Percentiles rank a stretch among this genome's conserved stretches.
Evolutionary conservation across 2,888 invertebrate genomes (phyloP).

Genomic region (Poecilobothrus nobilitatus): DNA sequence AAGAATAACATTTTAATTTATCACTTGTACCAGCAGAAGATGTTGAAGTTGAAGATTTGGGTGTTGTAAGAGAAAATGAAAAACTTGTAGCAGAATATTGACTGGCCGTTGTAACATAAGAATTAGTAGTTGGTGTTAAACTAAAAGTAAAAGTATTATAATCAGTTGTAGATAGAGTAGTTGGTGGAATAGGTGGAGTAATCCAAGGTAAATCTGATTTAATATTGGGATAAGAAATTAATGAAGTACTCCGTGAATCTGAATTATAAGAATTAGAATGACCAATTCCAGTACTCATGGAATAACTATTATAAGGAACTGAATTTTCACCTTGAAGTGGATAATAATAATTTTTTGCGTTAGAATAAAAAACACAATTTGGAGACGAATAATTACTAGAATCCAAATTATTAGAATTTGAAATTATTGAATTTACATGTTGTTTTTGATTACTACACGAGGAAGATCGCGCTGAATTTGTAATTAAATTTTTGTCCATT

Average conservation of each 20-base stretch:
- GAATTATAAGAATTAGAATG: neutral
- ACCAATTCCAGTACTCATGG: neutral
- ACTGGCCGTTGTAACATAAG: neutral
- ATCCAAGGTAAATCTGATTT: conserved; percentile 18
- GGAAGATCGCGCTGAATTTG: neutral
- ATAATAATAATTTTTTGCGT: neutral
- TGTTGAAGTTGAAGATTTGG: conserved; percentile 19
- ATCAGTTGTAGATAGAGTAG: conserved; percentile 7
- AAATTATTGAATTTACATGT: neutral
- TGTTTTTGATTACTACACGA: neutral
- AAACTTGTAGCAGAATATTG: conserved; percentile 21
- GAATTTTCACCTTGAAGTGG: neutral
- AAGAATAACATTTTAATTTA: neutral
- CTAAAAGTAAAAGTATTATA: conserved; percentile 22
- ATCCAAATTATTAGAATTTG: neutral
- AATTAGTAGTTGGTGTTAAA: conserved; percentile 16
- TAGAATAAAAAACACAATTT: neutral
- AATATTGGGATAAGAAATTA: conserved; percentile 14
- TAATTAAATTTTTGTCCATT: neutral
- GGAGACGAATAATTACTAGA: neutral
- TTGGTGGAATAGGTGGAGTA: neutral
- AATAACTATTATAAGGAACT: neutral
- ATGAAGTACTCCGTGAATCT: neutral
- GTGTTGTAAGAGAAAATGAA: conserved; percentile 22
- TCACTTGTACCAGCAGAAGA: conserved; percentile 14